These are phyloP conservation scores for Mesorhabditis belari DNA, from an alignment of 2,888 invertebrate species.

Conservation along the genomic window DNA sequence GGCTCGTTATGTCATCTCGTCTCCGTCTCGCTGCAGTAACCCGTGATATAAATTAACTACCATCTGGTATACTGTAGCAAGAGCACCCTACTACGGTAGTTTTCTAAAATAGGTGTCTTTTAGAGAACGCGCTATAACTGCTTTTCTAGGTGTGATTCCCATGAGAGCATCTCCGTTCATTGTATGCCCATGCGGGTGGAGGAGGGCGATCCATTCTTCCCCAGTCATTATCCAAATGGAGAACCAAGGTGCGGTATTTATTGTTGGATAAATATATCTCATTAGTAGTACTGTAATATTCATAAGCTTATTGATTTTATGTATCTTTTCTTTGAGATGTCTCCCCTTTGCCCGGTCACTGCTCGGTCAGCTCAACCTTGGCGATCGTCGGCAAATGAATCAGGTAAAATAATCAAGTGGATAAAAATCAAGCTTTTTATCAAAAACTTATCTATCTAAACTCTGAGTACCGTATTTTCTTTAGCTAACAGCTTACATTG, in stretches of 20 bases:
- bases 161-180: constrained; percentile 81
- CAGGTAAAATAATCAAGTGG: constrained; percentile 12
- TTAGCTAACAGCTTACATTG: constrained; percentile 82
- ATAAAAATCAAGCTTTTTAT: no score
- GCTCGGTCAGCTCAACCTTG: constrained; percentile 78
- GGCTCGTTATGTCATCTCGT: background rate
- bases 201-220: constrained; percentile 77
- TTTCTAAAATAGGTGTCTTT: no score
- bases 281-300: no score
- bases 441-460: no score
- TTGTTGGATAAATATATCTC: no score
- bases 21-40: no score
- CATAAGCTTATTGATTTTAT: no score
- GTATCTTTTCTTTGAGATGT: constrained; percentile 62
- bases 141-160: constrained; percentile 74
- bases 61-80: no score
- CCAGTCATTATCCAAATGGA: constrained; percentile 72
- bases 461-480: constrained; percentile 66
- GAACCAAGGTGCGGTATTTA: no score
- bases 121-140: no score
- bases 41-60: no score
- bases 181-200: constrained; percentile 88
- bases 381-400: constrained; percentile 44
- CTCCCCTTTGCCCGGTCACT: constrained; percentile 89
- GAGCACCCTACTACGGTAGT: no score